A percentile compares a stretch with the other conserved stretches of the same genome.
Evolutionary conservation across 2,888 invertebrate genomes (phyloP).

Genomic region (Diarsia rubi): DNA sequence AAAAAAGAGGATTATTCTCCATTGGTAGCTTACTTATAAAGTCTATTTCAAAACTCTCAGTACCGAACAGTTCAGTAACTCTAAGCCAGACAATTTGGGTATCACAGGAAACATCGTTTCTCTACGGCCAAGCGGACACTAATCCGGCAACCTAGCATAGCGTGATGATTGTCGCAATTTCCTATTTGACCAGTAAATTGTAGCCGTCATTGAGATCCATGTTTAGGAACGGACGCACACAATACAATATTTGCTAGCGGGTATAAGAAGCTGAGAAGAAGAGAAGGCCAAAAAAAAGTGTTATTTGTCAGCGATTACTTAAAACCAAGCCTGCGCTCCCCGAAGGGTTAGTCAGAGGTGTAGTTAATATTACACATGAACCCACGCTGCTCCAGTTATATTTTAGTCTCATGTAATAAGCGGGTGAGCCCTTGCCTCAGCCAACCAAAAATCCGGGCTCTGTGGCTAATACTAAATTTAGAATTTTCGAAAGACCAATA

Average conservation of each 20-base stretch:
- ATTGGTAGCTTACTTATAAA: background rate
- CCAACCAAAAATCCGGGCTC: background rate
- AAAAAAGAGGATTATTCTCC: too few species aligned
- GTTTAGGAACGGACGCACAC: constrained; percentile 1
- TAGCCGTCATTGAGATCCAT: constrained; percentile 2
- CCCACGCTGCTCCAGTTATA: background rate
- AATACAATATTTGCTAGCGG: background rate
- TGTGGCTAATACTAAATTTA: background rate
- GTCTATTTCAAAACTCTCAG: background rate
- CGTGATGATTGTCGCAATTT: constrained; percentile 33
- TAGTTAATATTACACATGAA: background rate
- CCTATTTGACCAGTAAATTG: constrained; percentile 23
- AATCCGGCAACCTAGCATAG: constrained; percentile 1
- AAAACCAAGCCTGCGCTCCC: background rate
- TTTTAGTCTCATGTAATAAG: background rate
- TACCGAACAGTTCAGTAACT: background rate
- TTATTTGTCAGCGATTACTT: background rate
- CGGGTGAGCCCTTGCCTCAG: background rate
- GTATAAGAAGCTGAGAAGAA: background rate
- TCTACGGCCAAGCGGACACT: background rate
- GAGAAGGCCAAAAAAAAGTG: background rate
- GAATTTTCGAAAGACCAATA: background rate
- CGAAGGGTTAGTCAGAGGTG: background rate
- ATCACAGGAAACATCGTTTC: constrained; percentile 19
- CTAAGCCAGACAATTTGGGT: constrained; percentile 6